Conservation (phyloP, 2,888 invertebrate species). For the Stenodera caucasica region DNA sequence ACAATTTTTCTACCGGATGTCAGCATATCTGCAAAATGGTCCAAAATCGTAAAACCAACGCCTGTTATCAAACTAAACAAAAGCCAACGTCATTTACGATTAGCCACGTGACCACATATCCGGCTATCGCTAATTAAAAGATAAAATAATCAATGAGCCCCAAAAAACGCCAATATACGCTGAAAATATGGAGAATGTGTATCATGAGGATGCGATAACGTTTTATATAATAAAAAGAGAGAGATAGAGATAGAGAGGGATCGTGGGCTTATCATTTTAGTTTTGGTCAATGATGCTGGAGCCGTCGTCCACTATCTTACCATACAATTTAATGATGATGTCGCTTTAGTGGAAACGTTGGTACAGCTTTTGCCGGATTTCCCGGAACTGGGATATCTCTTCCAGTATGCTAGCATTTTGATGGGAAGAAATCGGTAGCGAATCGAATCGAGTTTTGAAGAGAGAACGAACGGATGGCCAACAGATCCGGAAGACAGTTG, state of each 20-base stretch:
- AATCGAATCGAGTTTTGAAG: not conserved
- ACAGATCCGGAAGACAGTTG: not conserved
- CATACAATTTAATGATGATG: not conserved
- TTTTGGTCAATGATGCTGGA: not conserved
- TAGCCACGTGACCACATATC: no score
- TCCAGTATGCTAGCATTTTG: not conserved
- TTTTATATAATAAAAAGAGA: not conserved
- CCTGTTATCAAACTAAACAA: not conserved
- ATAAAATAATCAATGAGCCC: not conserved
- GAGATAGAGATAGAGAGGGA: not conserved
- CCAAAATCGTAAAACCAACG: not conserved
- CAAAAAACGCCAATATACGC: not conserved
- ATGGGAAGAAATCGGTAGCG: not conserved
- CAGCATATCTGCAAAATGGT: not conserved
- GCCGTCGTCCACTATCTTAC: not conserved
- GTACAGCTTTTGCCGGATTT: not conserved
- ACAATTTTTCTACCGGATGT: not conserved
- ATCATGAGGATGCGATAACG: not conserved
- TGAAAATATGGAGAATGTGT: not conserved
- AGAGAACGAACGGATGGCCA: slow-evolving; percentile 1
- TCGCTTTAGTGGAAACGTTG: not conserved
- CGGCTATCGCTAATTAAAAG: not conserved
- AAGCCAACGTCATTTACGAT: not conserved
- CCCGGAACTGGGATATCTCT: not conserved
- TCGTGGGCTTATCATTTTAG: not conserved